Base-by-base conservation (phyloP, 2,113 vertebrate genomes). In the Atherinomorus stipes region DNA sequence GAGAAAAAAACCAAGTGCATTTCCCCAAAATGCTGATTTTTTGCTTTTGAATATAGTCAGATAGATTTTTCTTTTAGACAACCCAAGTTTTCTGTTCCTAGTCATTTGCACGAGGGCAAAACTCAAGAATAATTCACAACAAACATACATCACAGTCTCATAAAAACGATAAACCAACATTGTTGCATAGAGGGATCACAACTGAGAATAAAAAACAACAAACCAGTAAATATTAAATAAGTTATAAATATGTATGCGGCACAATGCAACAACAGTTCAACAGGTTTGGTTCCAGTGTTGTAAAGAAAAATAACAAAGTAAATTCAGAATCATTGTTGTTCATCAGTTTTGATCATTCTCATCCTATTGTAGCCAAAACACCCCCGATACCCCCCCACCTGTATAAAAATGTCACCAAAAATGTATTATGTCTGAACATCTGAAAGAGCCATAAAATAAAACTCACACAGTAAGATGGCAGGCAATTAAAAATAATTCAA, bases 181-280 rank as follows among this genome's bases (percentile, higher is more conserved):
- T 18, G 61, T 88, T 90, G 89, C 88, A 90, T 90, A 92, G 88
- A 90, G 83, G 81, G 53, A 68, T 40, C 53, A 80, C 80, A n/a
- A 63, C 76, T 51, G 64, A 76, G 57, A 83, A 21, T 18, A 60
- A 82, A 21, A n/a, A 60, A 82, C 54, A 47, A 60, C 23, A 57
- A 68, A 76, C 9, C 70, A 69, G 86, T 89, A 86, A 83, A 90
- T 89, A 81, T 76, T 71, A 82, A 86, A 86, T 78, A 81, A 57
- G 50, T 52, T 65, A 84, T 85, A 77, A 88, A 85, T 84, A 87
- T 71, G 37, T 54, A 75, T 28, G 47, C 28, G 4, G 47, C 60
- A 62, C 42, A 44, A 51, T 64, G 49, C 22, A 61, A 76, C 80
- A 72, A 34, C 21, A 19, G 13, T 26, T 49, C 23, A 53, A 23